phyloP scores from a whole-genome alignment of 2,888 invertebrate species.

The Nomada hirtipes region DNA sequence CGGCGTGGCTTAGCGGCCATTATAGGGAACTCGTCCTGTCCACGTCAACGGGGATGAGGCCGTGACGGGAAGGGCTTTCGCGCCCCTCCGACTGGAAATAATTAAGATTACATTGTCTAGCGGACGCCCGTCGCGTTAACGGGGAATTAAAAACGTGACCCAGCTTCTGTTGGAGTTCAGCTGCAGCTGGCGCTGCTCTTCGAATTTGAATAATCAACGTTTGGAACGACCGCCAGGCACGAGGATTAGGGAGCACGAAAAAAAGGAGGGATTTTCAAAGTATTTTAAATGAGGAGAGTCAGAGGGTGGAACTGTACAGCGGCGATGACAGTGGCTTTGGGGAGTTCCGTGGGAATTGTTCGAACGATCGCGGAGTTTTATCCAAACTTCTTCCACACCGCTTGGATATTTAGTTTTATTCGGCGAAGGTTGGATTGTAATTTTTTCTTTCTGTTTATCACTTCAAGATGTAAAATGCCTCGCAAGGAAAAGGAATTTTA shows the following conservation, averaged over 20 bases:
- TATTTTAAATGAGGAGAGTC: not conserved
- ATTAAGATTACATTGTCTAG: slow-evolving; percentile 57
- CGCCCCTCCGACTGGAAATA: slow-evolving; percentile 44
- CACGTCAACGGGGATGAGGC: slow-evolving; percentile 63
- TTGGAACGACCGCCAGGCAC: not conserved
- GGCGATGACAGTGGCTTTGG: not conserved
- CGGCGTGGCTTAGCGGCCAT: slow-evolving; percentile 56
- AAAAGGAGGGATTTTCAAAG: not conserved
- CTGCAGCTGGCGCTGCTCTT: not conserved
- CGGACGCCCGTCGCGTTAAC: slow-evolving; percentile 9
- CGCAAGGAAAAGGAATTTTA: no score
- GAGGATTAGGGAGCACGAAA: not conserved
- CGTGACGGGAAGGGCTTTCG: slow-evolving; percentile 46
- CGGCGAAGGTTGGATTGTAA: no score
- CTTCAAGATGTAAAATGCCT: no score
- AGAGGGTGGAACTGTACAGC: not conserved
- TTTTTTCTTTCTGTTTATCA: no score
- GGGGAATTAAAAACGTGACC: slow-evolving; percentile 37
- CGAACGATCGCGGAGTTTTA: not conserved
- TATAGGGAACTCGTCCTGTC: slow-evolving; percentile 62
- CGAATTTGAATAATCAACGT: slow-evolving; percentile 32
- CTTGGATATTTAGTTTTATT: no score
- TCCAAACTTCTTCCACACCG: no score
- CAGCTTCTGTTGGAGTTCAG: not conserved
- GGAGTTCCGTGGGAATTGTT: no score